Evolutionary conservation across 2,888 invertebrate genomes (phyloP), one percentile per base, ranked within the genome.

Genomic region (Himalopsyche anomala): DNA sequence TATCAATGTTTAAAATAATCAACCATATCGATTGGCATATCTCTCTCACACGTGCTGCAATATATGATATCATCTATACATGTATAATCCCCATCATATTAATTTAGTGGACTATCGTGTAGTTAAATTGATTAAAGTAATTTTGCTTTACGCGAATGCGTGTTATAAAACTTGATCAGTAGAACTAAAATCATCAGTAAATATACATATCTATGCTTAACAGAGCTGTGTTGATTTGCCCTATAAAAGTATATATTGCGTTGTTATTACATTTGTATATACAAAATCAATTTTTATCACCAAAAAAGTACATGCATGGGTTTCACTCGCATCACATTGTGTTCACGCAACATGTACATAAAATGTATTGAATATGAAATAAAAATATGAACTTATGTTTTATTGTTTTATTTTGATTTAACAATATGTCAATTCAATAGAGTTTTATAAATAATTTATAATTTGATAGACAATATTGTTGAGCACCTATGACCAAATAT

Each of bases 211-310:
- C 88, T 88, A 87, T 85, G 87, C 87, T 87, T 88, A 62, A 82
- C 55, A 82, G 84, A 84, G 84, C 82, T 85, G 79, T 83, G 87
- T 87, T 87, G 79, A 87, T 85, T 87, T 87, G 85, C 85, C 85
- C 82, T 84, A 82, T 84, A 84, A 86, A 86, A 81, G 83, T 62
- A 82, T 86, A 87, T 88, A 88, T 88, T 87, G 86, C 87, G 85
- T 87, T 88, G 88, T 88, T 88, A 87, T 87, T 86, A 82, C 85
- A 87, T 88, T 88, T 88, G 87, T 88, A 88, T 83, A 85, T 88
- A 88, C 87, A 87, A 79, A 87, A 85, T 55, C 85, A 81, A 87
- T 85, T 86, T 86, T 84, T 84, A 87, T 87, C 88, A 87, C 85
- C 86, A 87, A 86, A 85, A 85, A 56, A 87, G 88, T 88, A 88